These are phyloP conservation scores for Pungitius pungitius DNA, from an alignment of 2,113 vertebrate genomes.

Conservation along the genomic window DNA sequence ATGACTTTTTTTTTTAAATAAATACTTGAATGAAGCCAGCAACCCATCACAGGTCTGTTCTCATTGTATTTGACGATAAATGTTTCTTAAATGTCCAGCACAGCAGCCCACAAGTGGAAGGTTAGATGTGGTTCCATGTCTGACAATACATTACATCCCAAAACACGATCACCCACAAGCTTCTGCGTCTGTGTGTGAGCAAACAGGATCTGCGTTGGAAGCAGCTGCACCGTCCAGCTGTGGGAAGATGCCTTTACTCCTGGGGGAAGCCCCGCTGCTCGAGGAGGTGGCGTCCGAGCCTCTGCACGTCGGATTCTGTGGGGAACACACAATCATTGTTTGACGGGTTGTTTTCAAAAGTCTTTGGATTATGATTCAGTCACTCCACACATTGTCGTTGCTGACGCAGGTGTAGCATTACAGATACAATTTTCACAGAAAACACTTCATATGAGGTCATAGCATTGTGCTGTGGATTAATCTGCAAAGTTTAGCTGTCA, in stretches of 20 bases:
- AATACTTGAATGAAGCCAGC: slow-evolving; percentile 8
- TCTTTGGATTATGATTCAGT: background rate
- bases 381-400: background rate
- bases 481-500: background rate
- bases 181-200: background rate
- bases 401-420: background rate
- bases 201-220: background rate
- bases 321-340: background rate
- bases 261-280: slow-evolving; percentile 60
- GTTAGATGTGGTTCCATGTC: background rate
- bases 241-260: slow-evolving; percentile 70
- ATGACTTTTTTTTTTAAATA: slow-evolving; percentile 17
- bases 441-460: background rate
- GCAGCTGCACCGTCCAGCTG: slow-evolving; percentile 37
- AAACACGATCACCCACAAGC: background rate
- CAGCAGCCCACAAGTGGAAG: background rate
- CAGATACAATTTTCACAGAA: no score
- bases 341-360: no score
- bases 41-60: background rate
- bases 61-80: background rate
- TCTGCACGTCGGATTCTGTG: slow-evolving; percentile 62
- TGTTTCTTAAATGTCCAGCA: background rate
- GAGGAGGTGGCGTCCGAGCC: slow-evolving; percentile 63
- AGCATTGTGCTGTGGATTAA: background rate
- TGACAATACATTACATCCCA: background rate